Base-by-base conservation (phyloP, 2,113 vertebrate genomes). In the Lophochroa leadbeateri region DNA sequence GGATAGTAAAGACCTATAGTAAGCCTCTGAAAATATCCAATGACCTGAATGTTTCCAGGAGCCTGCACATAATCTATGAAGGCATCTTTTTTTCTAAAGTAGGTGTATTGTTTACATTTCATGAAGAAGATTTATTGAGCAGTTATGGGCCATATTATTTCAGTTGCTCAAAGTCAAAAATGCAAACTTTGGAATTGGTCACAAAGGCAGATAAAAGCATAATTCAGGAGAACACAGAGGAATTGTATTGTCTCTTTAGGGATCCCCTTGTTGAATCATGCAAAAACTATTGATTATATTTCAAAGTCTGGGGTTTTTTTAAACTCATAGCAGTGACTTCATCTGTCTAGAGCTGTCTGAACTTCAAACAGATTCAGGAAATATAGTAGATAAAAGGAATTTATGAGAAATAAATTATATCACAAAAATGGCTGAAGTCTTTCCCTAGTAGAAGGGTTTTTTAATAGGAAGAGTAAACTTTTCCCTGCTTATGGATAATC, bases 221-320 rank as follows among this genome's bases (percentile, higher is more conserved):
- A 78, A 21, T 64, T 58, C 43, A 57, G 20, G 21, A 76, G 29
- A 94, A 86, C 82, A 88, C 47, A 89, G 61, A 95, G 50, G 71
- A 93, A 37, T 37, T 37, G 37, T 37, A 90, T 72, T 55, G 92
- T 47, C 47, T 95, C 87, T 96, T 91, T 41, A 82, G 80, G 90
- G 58, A 84, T 46, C 84, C 70, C 41, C 18, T 75, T 95, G 76
- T 89, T 96, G 89, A 95, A 97, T 90, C 91, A 96, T 95, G 88
- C 44, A 95, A 87, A 95, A 96, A 91, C 17, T 95, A 94, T 94
- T 96, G 92, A 96, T 94, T 97, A 88, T 76, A 95, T 97, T 94
- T 97, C 91, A 97, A 94, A 97, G 92, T 24, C 44, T 18, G 8
- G 2, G 1, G 2, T 11, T 57, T 70, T 89, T 91, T 78, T 10